Conservation (phyloP, 2,113 vertebrate genomes). For the Pelusios castaneus region DNA sequence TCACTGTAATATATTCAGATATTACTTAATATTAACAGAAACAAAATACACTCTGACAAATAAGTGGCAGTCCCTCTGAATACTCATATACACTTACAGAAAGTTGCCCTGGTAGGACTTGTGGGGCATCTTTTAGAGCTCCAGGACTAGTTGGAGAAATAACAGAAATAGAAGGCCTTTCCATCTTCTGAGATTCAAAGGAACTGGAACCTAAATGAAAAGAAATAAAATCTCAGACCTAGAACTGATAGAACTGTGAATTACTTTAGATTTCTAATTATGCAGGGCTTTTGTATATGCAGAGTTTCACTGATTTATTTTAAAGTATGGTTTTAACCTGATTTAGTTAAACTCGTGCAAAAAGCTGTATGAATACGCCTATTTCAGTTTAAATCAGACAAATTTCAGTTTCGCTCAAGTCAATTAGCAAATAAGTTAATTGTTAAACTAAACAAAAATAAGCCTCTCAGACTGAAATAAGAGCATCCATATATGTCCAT, state of each 20-base stretch:
- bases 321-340: neutral
- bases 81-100: slow-evolving; percentile 84
- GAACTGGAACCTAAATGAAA: slow-evolving; percentile 91
- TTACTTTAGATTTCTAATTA: neutral
- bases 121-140: slow-evolving; percentile 90
- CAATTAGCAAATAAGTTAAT: neutral
- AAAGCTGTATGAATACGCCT: neutral
- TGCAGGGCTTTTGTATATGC: neutral
- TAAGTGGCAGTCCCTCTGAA: neutral
- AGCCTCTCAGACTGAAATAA: neutral
- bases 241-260: neutral
- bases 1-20: rapidly evolving
- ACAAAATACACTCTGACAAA: neutral
- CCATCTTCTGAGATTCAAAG: slow-evolving; percentile 99
- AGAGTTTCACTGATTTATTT: neutral
- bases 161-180: slow-evolving; percentile 97
- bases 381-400: neutral
- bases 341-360: neutral
- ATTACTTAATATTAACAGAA: neutral
- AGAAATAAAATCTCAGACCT: neutral
- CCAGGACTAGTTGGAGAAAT: slow-evolving; percentile 98
- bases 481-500: neutral
- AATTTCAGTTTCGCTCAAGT: neutral
- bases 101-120: slow-evolving; percentile 94
- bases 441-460: neutral